These are phyloP conservation scores for Onthophagus sagittarius DNA, from an alignment of 2,888 invertebrate species.

Conservation along the genomic window DNA sequence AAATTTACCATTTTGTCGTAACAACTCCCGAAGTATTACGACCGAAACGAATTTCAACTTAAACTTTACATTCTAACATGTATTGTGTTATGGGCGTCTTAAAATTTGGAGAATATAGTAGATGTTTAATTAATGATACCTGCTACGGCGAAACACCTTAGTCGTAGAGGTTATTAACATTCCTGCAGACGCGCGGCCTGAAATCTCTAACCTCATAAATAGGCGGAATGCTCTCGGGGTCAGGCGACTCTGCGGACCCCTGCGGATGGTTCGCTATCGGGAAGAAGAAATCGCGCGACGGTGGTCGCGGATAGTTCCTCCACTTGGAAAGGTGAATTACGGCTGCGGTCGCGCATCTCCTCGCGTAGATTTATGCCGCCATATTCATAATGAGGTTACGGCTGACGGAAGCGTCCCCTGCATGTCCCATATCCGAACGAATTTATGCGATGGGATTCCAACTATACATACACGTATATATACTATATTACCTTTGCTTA, in stretches of 20 bases:
- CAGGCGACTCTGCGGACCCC: not conserved
- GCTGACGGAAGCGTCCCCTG: slow-evolving; percentile 27
- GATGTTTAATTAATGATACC: not conserved
- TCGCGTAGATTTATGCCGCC: slow-evolving; percentile 25
- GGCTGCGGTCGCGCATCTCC: slow-evolving; percentile 12
- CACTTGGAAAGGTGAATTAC: slow-evolving; percentile 8
- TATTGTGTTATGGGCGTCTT: not conserved
- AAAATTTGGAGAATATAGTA: not conserved
- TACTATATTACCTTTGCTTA: too few species aligned
- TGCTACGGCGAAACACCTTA: not conserved
- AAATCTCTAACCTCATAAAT: not conserved
- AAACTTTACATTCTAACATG: too few species aligned
- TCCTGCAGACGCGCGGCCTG: not conserved
- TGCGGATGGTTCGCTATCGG: not conserved
- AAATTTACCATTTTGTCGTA: not conserved
- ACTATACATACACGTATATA: too few species aligned
- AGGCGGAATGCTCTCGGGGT: not conserved
- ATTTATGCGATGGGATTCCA: slow-evolving; percentile 23
- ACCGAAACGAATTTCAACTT: too few species aligned
- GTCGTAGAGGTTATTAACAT: not conserved
- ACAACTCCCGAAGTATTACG: too few species aligned
- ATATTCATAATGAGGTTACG: slow-evolving; percentile 28
- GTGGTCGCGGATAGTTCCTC: not conserved
- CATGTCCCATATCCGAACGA: slow-evolving; percentile 21
- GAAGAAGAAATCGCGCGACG: slow-evolving; percentile 1